These are phyloP conservation scores for Dicranocentrus wangi DNA, from an alignment of 2,888 invertebrate species.

Conservation along the genomic window DNA sequence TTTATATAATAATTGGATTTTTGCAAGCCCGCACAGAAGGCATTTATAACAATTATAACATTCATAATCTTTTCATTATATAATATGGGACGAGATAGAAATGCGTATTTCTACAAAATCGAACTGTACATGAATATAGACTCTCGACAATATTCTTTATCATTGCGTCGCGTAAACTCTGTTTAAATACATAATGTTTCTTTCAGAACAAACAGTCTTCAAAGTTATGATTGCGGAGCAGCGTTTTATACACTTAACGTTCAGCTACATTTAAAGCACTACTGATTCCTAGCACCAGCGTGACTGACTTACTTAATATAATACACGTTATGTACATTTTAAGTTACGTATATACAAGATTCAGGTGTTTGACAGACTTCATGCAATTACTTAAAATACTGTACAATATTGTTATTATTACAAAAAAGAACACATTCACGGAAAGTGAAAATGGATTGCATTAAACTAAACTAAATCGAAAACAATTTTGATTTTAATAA, in stretches of 20 bases:
- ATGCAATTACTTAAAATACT: not conserved
- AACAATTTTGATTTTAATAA: constrained; percentile 8
- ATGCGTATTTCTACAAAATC: not conserved
- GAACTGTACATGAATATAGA: constrained; percentile 35
- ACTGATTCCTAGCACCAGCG: constrained; percentile 38
- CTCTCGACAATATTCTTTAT: constrained; percentile 27
- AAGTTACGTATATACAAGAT: constrained; percentile 5
- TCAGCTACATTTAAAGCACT: no score
- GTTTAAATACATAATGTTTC: constrained; percentile 11
- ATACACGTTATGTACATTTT: no score
- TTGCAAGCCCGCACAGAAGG: not conserved
- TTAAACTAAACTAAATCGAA: no score
- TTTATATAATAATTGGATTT: no score
- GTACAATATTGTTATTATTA: not conserved
- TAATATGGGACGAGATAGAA: no score
- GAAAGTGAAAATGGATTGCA: constrained; percentile 6
- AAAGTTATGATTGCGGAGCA: constrained; percentile 32
- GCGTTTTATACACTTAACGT: not conserved
- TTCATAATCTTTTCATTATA: no score
- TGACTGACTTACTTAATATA: constrained; percentile 15
- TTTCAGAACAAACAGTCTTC: constrained; percentile 33
- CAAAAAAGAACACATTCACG: constrained; percentile 35
- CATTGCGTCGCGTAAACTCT: constrained; percentile 17
- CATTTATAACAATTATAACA: constrained; percentile 18
- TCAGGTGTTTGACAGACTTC: constrained; percentile 11